These are phyloP conservation scores for Mixornis gularis DNA, from an alignment of 2,113 vertebrate species.

Conservation along the genomic window DNA sequence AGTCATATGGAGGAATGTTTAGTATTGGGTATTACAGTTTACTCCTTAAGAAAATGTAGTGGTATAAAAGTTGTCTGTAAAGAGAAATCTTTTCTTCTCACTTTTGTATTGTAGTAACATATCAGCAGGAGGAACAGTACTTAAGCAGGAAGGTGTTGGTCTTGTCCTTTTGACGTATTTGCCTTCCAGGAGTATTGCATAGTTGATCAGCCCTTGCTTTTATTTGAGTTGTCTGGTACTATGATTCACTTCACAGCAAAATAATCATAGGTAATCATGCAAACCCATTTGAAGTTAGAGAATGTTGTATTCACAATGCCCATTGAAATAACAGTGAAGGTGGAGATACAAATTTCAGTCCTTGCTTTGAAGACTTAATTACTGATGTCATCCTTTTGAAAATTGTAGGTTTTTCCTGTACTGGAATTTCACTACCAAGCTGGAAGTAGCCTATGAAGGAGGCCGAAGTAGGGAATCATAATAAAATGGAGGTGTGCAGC, in stretches of 20 bases:
- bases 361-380: background rate
- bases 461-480: background rate
- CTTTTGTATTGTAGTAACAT: background rate
- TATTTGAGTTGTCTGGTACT: background rate
- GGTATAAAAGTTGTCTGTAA: background rate
- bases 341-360: background rate
- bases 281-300: background rate
- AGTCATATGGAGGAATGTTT: background rate
- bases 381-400: background rate
- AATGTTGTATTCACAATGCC: background rate
- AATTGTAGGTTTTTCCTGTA: background rate
- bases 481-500: slow-evolving; percentile 1
- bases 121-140: background rate
- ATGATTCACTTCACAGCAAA: background rate
- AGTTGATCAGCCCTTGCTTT: background rate
- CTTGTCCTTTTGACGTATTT: background rate
- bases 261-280: background rate
- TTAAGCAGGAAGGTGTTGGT: background rate
- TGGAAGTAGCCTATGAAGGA: background rate
- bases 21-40: background rate
- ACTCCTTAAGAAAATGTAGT: background rate
- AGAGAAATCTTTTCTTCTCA: background rate
- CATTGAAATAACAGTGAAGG: background rate
- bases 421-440: background rate
- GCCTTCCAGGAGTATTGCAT: background rate